Evolutionary conservation across 2,888 invertebrate genomes (phyloP).

Genomic region (Netelia fuscicornis): DNA sequence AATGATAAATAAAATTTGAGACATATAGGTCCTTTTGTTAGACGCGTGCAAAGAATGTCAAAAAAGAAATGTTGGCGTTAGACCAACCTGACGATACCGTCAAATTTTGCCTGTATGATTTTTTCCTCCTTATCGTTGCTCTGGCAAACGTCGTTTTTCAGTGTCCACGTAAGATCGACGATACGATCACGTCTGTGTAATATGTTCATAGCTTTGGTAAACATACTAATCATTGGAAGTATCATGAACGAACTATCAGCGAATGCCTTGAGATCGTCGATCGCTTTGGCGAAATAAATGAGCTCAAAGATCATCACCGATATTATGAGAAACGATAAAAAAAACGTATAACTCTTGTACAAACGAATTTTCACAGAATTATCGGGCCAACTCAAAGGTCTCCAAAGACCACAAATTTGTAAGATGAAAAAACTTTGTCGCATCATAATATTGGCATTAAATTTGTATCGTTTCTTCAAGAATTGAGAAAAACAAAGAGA

Average conservation of each 20-base stretch:
- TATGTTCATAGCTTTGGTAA: slow-evolving; percentile 68
- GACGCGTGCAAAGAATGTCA: too few relatives aligned
- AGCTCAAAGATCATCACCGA: background rate
- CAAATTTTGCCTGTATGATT: slow-evolving; percentile 49
- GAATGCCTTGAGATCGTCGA: slow-evolving; percentile 44
- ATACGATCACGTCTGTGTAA: slow-evolving; percentile 55
- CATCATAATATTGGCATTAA: background rate
- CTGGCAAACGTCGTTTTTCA: slow-evolving; percentile 44
- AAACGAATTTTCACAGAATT: background rate
- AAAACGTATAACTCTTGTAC: background rate
- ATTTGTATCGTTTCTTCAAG: slow-evolving; percentile 28
- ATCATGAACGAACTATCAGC: slow-evolving; percentile 69
- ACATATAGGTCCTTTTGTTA: too few relatives aligned
- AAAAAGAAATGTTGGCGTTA: background rate
- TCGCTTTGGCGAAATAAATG: background rate
- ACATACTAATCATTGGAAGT: slow-evolving; percentile 55
- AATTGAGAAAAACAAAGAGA: too few relatives aligned
- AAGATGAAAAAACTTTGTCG: slow-evolving; percentile 68
- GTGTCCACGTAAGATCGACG: slow-evolving; percentile 32
- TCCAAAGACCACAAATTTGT: slow-evolving; percentile 50
- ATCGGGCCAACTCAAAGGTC: background rate
- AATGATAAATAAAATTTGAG: too few relatives aligned
- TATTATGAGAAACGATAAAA: background rate
- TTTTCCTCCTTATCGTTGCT: slow-evolving; percentile 31
- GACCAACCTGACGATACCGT: slow-evolving; percentile 55